Base-by-base conservation (phyloP, 1,140 invertebrate genomes). In the Microplitis mediator region DNA sequence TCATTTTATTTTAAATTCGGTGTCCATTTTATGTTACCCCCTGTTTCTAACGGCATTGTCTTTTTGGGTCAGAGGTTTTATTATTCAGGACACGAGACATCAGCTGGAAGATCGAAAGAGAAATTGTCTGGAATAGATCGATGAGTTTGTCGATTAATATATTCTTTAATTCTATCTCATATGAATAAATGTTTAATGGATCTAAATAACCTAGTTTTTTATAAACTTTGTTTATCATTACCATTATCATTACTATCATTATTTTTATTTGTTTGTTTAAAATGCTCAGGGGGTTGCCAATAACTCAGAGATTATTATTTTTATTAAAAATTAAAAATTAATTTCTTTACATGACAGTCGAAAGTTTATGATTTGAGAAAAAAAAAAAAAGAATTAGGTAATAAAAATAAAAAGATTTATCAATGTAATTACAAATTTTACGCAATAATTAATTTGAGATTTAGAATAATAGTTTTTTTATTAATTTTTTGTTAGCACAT, bases 101-200 rank as follows among this genome's bases (percentile, higher is more conserved):
- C 52, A 56, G 52, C n/a, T 14, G 52, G n/a, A 16, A 56, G 52
- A 56, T 56, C 52, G 5, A 56, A 23, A 56, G 52, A 14, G 52
- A 56, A 56, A 56, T 51, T 45, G n/a, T 66, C 32, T 68, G 34
- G 66, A 68, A 68, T 68, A 68, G 54, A 68, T 34, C n/a, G 34
- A 68, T 35, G 52, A 11, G 64, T 31, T 67, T 31, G 64, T 51
- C 51, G n/a, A 63, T 34, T 35, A 34, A 63, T 23, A 67, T 50
- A 67, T 67, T 32, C 39, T 11, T 45, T 6, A 45, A 45, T 45
- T n/a, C n/a, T 14, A 56, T 52, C 31, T 51, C n/a, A 56, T 52
- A 9, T 52, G 50, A 52, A 68, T 68, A 68, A 68, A 68, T 68
- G 52, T 68, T 68, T 58, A 68, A 68, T 68, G 32, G 52, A 58